These are phyloP conservation scores for Sarcophaga bullata DNA, from an alignment of 1,140 invertebrate genomes.

Conservation along the genomic window DNA sequence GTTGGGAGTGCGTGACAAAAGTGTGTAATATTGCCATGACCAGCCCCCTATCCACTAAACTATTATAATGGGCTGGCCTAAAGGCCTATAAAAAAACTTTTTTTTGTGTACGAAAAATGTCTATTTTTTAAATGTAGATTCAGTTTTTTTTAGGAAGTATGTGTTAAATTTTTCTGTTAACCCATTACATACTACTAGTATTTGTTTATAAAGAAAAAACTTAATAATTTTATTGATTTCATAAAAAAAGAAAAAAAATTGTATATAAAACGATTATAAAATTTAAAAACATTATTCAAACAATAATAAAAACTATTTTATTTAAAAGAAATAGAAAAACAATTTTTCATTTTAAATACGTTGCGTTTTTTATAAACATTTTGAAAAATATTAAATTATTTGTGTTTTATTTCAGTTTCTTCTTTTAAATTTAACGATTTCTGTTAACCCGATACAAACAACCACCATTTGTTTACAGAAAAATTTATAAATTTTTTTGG, in stretches of 20 bases:
- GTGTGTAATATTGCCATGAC: background rate
- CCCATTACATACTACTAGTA: conserved; percentile 22
- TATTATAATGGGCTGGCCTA: background rate
- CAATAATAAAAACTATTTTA: background rate
- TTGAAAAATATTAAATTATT: no score
- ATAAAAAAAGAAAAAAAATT: background rate
- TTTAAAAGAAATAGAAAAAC: background rate
- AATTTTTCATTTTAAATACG: background rate
- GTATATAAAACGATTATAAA: background rate
- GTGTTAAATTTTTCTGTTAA: conserved; percentile 3
- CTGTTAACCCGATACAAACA: conserved; percentile 25
- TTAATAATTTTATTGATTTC: background rate
- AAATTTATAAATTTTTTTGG: background rate
- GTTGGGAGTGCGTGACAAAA: background rate
- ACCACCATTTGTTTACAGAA: conserved; percentile 27
- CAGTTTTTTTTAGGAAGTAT: background rate
- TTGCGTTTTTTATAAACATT: background rate
- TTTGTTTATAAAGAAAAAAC: conserved; percentile 29
- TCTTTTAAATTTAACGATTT: background rate
- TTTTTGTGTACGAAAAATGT: background rate
- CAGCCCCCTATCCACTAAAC: background rate
- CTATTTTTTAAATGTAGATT: background rate
- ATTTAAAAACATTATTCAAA: no score
- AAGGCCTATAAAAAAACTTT: background rate
- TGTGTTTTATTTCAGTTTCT: background rate